Percentiles rank a stretch among this genome's conserved stretches.
phyloP scores from a whole-genome alignment of 2,888 invertebrate species.

The Cryptocephalus primarius region DNA sequence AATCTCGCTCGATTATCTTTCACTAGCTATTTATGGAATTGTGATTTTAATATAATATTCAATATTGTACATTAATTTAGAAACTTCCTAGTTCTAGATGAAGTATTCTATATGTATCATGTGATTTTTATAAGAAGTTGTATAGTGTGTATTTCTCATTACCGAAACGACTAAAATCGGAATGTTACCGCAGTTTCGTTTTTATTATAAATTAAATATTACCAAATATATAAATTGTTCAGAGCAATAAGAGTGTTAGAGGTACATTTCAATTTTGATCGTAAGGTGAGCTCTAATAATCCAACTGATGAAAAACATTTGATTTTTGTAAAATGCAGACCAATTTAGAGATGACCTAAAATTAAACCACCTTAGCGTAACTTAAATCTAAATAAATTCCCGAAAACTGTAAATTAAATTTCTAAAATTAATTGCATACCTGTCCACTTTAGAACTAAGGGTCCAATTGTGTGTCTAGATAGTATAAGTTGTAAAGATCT shows the following conservation, averaged over 20 bases:
- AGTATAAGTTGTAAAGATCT: conserved; percentile 21
- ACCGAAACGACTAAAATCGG: not conserved
- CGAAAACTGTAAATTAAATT: not conserved
- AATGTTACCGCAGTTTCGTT: not conserved
- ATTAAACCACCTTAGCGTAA: too few relatives aligned
- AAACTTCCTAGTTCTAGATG: not conserved
- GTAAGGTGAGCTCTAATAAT: not conserved
- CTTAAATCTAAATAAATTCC: not conserved
- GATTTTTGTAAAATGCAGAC: not conserved
- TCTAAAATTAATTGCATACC: not conserved
- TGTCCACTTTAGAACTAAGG: conserved; percentile 14
- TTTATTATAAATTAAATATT: not conserved
- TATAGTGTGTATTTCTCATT: not conserved
- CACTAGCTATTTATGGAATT: conserved; percentile 19
- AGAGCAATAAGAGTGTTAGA: too few relatives aligned
- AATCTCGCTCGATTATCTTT: conserved; percentile 24
- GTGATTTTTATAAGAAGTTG: not conserved
- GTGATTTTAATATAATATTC: conserved; percentile 13
- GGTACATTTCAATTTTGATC: not conserved
- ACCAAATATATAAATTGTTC: not conserved
- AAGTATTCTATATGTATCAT: not conserved
- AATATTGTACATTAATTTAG: too few relatives aligned
- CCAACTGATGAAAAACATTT: not conserved
- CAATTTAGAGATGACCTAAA: too few relatives aligned
- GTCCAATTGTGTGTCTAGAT: conserved; percentile 19